Percentiles rank a stretch among this genome's conserved stretches.
phyloP scores from a whole-genome alignment of 2,113 vertebrate genomes.

The Erythrocebus patas region DNA sequence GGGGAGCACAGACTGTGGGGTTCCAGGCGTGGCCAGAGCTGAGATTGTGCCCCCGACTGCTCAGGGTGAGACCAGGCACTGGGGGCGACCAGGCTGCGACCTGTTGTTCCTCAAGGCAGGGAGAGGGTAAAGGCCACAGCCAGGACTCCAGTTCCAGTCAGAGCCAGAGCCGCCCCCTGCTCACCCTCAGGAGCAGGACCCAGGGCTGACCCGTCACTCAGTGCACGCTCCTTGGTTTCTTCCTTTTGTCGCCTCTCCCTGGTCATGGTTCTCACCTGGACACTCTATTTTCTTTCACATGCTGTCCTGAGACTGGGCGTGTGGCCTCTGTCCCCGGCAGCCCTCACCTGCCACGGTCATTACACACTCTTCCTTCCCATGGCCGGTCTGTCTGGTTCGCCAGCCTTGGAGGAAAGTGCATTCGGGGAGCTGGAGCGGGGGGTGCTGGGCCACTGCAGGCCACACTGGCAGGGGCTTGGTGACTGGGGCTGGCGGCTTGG shows the following conservation, averaged over 20 bases:
- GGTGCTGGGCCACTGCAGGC: neutral
- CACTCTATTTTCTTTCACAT: neutral
- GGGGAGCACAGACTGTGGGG: neutral
- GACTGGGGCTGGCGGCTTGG: neutral
- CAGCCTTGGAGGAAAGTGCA: neutral
- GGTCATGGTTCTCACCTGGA: neutral
- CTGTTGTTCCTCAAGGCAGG: neutral
- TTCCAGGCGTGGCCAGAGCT: rapidly evolving
- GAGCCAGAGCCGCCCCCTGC: neutral
- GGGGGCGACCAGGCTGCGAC: neutral
- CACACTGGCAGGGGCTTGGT: neutral
- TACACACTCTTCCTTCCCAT: rapidly evolving
- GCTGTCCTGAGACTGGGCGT: neutral
- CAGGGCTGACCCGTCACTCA: neutral
- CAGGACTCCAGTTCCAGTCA: rapidly evolving
- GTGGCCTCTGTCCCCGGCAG: neutral
- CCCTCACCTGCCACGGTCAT: neutral
- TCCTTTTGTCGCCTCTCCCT: neutral
- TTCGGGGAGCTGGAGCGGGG: too few species aligned
- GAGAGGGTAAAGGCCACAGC: neutral
- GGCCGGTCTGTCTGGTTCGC: rapidly evolving
- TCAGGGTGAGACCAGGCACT: rapidly evolving
- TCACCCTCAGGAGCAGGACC: neutral
- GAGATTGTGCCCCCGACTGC: neutral
- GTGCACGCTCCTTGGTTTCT: rapidly evolving